A percentile compares a stretch with the other conserved stretches of the same genome.
phyloP scores from a whole-genome alignment of 53 echinoderm and acorn worm species.

The Antedon mediterranea region DNA sequence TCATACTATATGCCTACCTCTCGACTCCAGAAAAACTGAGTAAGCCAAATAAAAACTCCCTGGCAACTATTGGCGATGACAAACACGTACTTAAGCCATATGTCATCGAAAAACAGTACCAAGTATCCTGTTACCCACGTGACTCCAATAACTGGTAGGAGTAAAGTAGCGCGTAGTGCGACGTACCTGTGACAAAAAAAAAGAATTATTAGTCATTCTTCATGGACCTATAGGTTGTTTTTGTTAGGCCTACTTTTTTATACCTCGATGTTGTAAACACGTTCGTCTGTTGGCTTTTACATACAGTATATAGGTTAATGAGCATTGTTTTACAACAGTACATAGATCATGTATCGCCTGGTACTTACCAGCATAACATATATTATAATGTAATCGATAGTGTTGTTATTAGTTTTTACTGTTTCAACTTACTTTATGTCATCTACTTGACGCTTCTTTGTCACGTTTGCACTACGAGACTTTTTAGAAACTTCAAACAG shows the following conservation, averaged over 20 bases:
- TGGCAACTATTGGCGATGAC: not conserved
- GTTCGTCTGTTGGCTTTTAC: too few relatives aligned
- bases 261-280: too few relatives aligned
- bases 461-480: not conserved
- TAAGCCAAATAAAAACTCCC: not conserved
- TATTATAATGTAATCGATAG: too few relatives aligned
- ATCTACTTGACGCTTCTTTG: not conserved
- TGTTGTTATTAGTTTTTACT: too few relatives aligned
- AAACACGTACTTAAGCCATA: not conserved
- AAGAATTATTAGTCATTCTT: too few relatives aligned
- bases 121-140: not conserved
- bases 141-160: not conserved
- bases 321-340: too few relatives aligned
- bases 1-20: not conserved
- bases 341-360: too few relatives aligned
- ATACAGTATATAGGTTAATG: too few relatives aligned
- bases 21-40: not conserved
- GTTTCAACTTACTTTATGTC: not conserved
- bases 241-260: too few relatives aligned
- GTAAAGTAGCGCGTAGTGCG: not conserved
- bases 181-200: not conserved
- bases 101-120: not conserved
- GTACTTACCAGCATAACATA: too few relatives aligned
- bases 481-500: not conserved
- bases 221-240: too few relatives aligned